Evolutionary conservation across 1,140 invertebrate species (phyloP).

Genomic region (Hesperophylax magnus): DNA sequence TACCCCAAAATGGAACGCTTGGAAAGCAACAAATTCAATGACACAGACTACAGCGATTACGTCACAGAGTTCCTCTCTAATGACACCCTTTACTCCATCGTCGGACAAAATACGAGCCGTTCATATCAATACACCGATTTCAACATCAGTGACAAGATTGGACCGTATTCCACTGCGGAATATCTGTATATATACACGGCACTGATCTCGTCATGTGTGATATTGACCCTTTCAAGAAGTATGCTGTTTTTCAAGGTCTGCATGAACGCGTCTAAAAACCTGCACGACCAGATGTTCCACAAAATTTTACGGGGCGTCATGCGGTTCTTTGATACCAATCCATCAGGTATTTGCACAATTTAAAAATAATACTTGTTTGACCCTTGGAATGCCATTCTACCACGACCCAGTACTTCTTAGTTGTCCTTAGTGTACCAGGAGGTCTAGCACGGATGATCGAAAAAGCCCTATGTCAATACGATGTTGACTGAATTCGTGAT

Average conservation of each 20-base stretch:
- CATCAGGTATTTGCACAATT: constrained; percentile 72
- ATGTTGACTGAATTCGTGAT: no score
- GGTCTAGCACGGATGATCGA: no score
- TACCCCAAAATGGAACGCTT: background rate
- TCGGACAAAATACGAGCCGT: background rate
- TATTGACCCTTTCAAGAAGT: constrained; percentile 74
- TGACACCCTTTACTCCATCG: background rate
- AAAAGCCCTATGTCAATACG: no score
- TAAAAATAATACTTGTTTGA: no score
- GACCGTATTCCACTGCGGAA: constrained; percentile 64
- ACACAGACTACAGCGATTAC: background rate
- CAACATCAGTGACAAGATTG: constrained; percentile 66
- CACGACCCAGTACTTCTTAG: no score
- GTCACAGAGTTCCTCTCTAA: background rate
- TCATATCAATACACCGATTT: constrained; percentile 44
- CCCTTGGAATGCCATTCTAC: no score
- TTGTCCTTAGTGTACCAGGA: no score
- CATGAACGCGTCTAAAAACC: constrained; percentile 82
- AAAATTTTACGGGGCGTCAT: constrained; percentile 83
- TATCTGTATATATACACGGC: constrained; percentile 68
- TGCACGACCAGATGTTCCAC: constrained; percentile 90
- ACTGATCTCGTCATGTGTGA: constrained; percentile 66
- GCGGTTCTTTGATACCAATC: constrained; percentile 89
- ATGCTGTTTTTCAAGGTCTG: constrained; percentile 85
- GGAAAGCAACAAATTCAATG: background rate